phyloP scores from a whole-genome alignment of 1,140 invertebrate genomes.

The Oedothorax gibbosus region DNA sequence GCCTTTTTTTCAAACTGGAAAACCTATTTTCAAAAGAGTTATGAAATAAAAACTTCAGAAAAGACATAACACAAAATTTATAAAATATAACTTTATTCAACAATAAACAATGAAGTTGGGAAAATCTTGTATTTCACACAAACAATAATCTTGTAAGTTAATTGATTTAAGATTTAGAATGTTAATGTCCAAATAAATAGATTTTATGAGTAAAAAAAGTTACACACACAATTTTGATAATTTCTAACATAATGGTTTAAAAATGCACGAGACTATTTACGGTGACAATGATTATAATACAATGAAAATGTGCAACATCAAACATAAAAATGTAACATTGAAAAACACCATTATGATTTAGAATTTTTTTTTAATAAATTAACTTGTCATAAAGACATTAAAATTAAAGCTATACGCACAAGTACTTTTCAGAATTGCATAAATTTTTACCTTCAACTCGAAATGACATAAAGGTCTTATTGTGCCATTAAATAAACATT shows the following conservation, averaged over 20 bases:
- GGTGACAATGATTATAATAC: conserved; percentile 30
- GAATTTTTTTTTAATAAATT: background rate
- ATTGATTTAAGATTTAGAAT: background rate
- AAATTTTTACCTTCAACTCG: background rate
- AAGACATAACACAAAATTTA: background rate
- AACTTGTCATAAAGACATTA: background rate
- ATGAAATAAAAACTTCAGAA: background rate
- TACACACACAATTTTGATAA: background rate
- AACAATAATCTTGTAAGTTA: background rate
- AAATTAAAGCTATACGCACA: background rate
- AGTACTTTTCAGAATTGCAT: background rate
- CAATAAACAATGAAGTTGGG: background rate
- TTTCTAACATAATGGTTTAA: background rate
- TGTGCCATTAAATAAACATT: background rate
- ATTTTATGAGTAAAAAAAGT: background rate
- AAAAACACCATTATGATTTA: no score
- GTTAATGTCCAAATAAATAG: background rate
- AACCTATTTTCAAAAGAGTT: background rate
- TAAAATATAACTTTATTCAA: background rate
- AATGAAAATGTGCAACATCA: conserved; percentile 26
- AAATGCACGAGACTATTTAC: background rate
- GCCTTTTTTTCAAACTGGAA: background rate
- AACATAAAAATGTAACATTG: no score
- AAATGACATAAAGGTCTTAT: background rate
- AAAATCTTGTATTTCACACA: no score